Evolutionary conservation across 2,113 vertebrate genomes (phyloP), one percentile per base, ranked within the genome.

Genomic region (Pelusios castaneus): DNA sequence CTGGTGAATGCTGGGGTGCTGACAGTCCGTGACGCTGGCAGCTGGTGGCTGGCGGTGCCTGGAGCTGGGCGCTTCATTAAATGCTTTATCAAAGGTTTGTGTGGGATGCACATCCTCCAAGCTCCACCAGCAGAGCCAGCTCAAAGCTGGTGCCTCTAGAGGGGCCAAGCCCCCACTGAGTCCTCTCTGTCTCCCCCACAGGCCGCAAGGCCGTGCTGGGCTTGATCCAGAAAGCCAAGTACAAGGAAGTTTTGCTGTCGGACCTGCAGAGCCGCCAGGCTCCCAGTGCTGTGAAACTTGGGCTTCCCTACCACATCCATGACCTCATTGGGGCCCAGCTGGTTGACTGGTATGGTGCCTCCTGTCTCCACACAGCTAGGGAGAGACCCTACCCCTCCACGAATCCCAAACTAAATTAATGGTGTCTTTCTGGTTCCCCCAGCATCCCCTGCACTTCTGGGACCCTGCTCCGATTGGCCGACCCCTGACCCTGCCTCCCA

Each of bases 11-110:
- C 98, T 0, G 99, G 99, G 2, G 97, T 99, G 76, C 96, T 99
- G 92, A 99, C 99, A 0, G 99, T 99, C 80, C 98, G 98, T 55
- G 99, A 99, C 29, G 99, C 98, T 4, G 99, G 99, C 90, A 99
- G 99, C 97, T 99, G 99, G 99, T 99, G 99, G 99, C 98, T 99
- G 8, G 98, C 99, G 1, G 98, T 99, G 93, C 99, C 99, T 9
- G 99, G 99, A 95, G 98, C 98, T 27, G 99, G 99, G 41, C 98
- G 97, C 96, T 99, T 99, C 93, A 98, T 98, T 5, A 99, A 99
- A 88, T 98, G 97, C 92, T 99, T 99, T 49, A 95, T 99, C 91
- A 98, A 98, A 98, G 99, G 99, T 99, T 89, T 16, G 88, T 56
- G 17, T 12, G 9, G 2, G 49, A 12, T 58, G 31, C 29, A 10